Evolutionary conservation across 2,888 invertebrate species (phyloP).

Genomic region (Zaprionus obscuricornis): DNA sequence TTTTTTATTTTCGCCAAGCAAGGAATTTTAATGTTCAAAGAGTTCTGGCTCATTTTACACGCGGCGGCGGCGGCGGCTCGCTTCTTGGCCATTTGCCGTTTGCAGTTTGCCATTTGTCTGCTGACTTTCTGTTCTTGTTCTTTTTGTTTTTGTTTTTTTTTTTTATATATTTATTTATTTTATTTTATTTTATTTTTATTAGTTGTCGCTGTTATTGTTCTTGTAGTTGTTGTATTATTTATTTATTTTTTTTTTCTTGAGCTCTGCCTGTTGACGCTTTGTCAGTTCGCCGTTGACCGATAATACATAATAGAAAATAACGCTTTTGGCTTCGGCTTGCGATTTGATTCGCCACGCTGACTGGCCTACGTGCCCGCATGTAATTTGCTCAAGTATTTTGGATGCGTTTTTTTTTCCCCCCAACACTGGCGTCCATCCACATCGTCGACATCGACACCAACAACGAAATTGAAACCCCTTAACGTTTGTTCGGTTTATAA

Average conservation of each 20-base stretch:
- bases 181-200: slow-evolving; percentile 1
- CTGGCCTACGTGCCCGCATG: slow-evolving; percentile 52
- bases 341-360: slow-evolving; percentile 43
- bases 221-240: not conserved
- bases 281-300: slow-evolving; percentile 30
- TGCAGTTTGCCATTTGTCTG: slow-evolving; percentile 20
- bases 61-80: slow-evolving; percentile 22
- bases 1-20: slow-evolving; percentile 25
- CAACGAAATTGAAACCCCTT: too few relatives aligned
- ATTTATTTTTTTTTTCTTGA: slow-evolving; percentile 5
- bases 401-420: too few relatives aligned
- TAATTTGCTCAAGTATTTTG: slow-evolving; percentile 12
- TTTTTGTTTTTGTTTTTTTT: slow-evolving; percentile 1
- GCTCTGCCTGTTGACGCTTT: not conserved
- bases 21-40: slow-evolving; percentile 58
- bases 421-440: too few relatives aligned
- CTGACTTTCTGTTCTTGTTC: slow-evolving; percentile 20
- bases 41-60: slow-evolving; percentile 67
- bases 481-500: too few relatives aligned
- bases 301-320: slow-evolving; percentile 40
- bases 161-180: slow-evolving; percentile 13
- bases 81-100: slow-evolving; percentile 25
- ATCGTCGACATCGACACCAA: too few relatives aligned
- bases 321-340: slow-evolving; percentile 27
- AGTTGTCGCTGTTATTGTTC: not conserved